phyloP scores from a whole-genome alignment of 1,140 invertebrate genomes.

The Diachasma alloeum region DNA sequence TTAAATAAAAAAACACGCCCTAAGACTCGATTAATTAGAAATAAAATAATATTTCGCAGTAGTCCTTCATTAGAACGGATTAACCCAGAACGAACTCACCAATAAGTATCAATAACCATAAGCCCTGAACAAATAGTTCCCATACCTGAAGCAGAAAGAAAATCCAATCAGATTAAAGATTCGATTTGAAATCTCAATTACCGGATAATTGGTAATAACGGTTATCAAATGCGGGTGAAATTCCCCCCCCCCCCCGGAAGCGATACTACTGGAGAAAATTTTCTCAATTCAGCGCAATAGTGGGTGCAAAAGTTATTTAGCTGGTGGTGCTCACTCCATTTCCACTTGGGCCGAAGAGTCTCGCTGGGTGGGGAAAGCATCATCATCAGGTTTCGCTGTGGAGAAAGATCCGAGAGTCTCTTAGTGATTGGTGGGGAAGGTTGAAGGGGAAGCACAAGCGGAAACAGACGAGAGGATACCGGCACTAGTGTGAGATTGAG shows the following conservation, averaged over 20 bases:
- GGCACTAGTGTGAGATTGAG: conserved; percentile 24
- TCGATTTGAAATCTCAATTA: conserved; percentile 22
- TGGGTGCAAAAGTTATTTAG: conserved; percentile 21
- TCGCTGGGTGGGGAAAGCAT: neutral
- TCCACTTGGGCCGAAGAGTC: neutral
- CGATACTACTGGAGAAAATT: neutral
- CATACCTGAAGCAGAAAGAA: conserved; percentile 32
- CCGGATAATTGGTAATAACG: conserved; percentile 12
- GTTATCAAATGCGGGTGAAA: neutral
- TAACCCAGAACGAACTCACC: conserved; percentile 33
- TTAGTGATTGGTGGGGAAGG: neutral
- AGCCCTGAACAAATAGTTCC: neutral
- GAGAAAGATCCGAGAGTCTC: neutral
- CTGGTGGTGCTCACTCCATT: neutral
- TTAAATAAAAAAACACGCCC: too few species aligned
- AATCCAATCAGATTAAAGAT: neutral
- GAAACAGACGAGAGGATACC: conserved; percentile 1
- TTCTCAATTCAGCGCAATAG: neutral
- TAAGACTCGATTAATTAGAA: neutral
- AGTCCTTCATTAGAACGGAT: neutral
- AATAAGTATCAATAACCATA: neutral
- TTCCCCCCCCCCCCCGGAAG: neutral
- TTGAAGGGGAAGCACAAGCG: neutral
- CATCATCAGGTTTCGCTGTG: neutral
- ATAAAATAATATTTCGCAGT: neutral